These are phyloP conservation scores for Ctenomys sociabilis DNA, from an alignment of 2,113 vertebrate genomes.

Conservation along the genomic window DNA sequence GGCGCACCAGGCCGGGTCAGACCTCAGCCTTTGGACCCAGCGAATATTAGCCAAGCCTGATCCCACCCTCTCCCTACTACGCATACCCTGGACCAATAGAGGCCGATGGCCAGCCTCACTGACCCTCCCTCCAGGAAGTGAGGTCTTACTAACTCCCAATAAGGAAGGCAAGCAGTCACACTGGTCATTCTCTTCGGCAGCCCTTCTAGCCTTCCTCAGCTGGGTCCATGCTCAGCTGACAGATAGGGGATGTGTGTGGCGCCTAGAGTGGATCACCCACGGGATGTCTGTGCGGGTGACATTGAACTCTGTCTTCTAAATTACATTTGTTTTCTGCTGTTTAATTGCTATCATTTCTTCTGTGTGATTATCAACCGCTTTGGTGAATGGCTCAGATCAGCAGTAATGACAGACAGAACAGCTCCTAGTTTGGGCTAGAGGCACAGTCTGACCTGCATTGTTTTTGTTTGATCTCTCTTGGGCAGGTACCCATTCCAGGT, in stretches of 20 bases:
- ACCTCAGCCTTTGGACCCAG: neutral
- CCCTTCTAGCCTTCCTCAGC: neutral
- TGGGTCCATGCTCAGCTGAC: neutral
- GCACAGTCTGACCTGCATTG: neutral
- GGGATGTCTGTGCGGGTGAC: neutral
- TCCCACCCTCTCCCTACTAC: neutral
- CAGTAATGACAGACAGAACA: neutral
- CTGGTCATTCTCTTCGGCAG: neutral
- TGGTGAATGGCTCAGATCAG: neutral
- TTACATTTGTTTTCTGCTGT: slow-evolving; percentile 33
- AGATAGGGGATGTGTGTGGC: neutral
- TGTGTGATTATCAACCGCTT: neutral
- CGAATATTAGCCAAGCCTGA: neutral
- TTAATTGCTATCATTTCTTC: slow-evolving; percentile 55
- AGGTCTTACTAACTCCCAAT: slow-evolving; percentile 28
- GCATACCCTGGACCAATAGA: neutral
- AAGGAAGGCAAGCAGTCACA: neutral
- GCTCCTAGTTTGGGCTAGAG: neutral
- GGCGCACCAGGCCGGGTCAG: neutral
- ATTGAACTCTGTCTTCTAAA: slow-evolving; percentile 57
- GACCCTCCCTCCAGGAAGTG: neutral
- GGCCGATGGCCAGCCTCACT: neutral
- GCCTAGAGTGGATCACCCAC: slow-evolving; percentile 8
- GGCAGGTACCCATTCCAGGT: neutral
- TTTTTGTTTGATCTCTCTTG: neutral